Evolutionary conservation across 2,888 invertebrate genomes (phyloP).

Genomic region (Scotopteryx bipunctaria): DNA sequence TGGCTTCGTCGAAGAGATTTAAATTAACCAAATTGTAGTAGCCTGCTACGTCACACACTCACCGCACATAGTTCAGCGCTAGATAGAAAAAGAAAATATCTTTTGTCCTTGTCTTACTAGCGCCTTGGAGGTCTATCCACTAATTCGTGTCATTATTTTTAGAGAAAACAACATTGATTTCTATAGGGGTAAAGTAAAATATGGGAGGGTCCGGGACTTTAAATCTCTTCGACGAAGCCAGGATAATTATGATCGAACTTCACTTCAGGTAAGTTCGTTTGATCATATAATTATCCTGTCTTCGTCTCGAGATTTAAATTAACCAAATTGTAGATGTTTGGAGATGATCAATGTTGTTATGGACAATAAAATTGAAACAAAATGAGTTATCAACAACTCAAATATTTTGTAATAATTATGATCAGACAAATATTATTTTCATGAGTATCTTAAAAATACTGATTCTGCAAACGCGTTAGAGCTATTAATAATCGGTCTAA

Average conservation of each 20-base stretch:
- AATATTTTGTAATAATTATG: too few species aligned
- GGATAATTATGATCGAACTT: not conserved
- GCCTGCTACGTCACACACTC: not conserved
- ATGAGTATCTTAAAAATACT: too few species aligned
- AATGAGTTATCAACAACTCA: too few species aligned
- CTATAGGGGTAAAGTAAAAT: not conserved
- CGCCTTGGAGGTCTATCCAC: not conserved
- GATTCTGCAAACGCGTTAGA: not conserved
- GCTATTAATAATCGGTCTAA: not conserved
- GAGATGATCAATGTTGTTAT: not conserved
- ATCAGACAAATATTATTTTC: too few species aligned
- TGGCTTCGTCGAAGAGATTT: not conserved
- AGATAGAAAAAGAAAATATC: too few species aligned
- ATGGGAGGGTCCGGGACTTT: not conserved
- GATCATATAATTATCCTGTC: not conserved
- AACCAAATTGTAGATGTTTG: not conserved
- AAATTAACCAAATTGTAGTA: not conserved
- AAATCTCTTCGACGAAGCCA: not conserved
- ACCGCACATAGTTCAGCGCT: not conserved
- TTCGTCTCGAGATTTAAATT: not conserved
- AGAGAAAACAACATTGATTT: not conserved
- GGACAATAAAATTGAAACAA: too few species aligned
- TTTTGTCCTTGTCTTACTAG: too few species aligned
- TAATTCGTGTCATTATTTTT: not conserved
- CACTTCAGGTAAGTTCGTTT: not conserved